phyloP scores from a whole-genome alignment of 2,113 vertebrate species.

The Elephas maximus region DNA sequence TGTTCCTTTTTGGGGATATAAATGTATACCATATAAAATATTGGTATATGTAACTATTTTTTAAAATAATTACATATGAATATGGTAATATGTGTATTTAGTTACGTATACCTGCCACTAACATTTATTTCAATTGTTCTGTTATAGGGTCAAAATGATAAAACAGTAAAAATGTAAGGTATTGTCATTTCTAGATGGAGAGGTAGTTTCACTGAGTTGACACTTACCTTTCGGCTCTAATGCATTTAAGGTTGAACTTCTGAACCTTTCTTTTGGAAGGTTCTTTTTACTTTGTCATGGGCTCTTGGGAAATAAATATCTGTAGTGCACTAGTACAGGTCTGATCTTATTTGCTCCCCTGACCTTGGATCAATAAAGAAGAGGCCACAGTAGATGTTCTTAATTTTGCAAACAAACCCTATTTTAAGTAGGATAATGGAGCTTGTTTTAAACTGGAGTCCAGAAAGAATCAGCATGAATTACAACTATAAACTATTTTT shows the following conservation, averaged over 20 bases:
- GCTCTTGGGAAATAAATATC: conserved; percentile 22
- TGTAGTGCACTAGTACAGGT: not conserved
- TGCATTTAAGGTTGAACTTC: conserved; percentile 62
- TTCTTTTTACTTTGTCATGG: conserved; percentile 58
- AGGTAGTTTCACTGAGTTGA: conserved; percentile 7
- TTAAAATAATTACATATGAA: not conserved
- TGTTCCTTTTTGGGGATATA: not conserved
- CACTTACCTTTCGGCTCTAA: conserved; percentile 45
- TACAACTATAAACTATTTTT: not conserved
- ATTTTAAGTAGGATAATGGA: not conserved
- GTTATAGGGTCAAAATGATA: not conserved
- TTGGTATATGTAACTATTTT: not conserved
- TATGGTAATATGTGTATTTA: not conserved
- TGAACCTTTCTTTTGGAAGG: not conserved
- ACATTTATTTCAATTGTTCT: conserved; percentile 48
- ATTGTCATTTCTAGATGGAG: not conserved
- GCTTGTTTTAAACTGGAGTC: conserved; percentile 45
- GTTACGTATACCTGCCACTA: not conserved
- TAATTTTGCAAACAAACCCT: conserved; percentile 26
- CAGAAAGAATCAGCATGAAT: conserved; percentile 44
- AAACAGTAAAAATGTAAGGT: not conserved
- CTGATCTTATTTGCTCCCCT: conserved; percentile 37
- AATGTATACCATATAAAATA: not conserved
- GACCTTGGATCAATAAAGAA: conserved; percentile 65
- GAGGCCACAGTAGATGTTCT: not conserved